Conservation (phyloP, 2,888 invertebrate species). For the Pachliopta kotzebuea region DNA sequence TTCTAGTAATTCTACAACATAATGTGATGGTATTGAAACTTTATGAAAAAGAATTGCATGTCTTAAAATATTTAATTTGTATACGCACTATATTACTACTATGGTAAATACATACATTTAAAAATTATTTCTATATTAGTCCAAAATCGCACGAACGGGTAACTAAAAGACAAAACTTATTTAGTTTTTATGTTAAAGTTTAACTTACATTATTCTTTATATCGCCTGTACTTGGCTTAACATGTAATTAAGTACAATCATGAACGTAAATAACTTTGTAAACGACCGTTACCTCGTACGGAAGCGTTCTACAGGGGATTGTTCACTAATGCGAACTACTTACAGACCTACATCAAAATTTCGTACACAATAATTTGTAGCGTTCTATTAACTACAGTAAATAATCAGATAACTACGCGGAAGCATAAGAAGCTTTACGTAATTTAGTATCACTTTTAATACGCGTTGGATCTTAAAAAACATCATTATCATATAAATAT, state of each 20-base stretch:
- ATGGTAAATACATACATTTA: too few relatives aligned
- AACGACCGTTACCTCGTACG: conserved; percentile 22
- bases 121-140: too few relatives aligned
- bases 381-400: conserved; percentile 25
- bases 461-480: background rate
- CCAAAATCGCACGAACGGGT: too few relatives aligned
- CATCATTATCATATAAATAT: too few relatives aligned
- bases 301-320: conserved; percentile 25
- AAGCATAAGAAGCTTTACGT: conserved; percentile 14
- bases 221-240: conserved; percentile 2
- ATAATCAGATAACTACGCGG: conserved; percentile 18
- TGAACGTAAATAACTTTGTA: conserved; percentile 26
- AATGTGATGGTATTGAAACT: too few relatives aligned
- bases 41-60: too few relatives aligned
- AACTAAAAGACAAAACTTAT: too few relatives aligned
- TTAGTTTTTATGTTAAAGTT: background rate
- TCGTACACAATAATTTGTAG: conserved; percentile 24
- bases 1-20: too few relatives aligned
- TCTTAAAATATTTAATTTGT: too few relatives aligned
- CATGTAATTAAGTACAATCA: conserved; percentile 25
- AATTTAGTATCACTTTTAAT: conserved; percentile 1
- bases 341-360: conserved; percentile 27
- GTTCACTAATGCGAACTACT: conserved; percentile 14
- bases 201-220: conserved; percentile 5
- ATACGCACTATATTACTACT: too few relatives aligned